These are phyloP conservation scores for Strigamia transsilvanica DNA, from an alignment of 2,888 invertebrate genomes.

Conservation along the genomic window DNA sequence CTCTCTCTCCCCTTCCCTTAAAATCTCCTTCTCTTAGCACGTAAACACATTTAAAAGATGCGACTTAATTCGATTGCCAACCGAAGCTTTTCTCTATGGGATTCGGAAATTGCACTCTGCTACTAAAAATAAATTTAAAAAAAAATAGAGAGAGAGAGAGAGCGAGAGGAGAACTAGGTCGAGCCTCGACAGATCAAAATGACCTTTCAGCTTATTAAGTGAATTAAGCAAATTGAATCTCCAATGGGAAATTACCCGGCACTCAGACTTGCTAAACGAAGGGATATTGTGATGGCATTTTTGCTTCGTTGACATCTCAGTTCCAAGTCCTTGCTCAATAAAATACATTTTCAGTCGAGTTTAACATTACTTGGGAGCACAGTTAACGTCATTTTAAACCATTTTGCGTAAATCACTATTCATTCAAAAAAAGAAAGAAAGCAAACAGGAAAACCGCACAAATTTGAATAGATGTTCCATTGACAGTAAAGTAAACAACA, in stretches of 20 bases:
- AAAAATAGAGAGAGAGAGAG: not conserved
- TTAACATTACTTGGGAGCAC: not conserved
- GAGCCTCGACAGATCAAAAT: conserved; percentile 6
- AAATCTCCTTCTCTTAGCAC: conserved; percentile 18
- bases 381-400: no score
- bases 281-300: conserved; percentile 23
- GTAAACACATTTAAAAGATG: conserved; percentile 40
- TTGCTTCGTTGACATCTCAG: conserved; percentile 1
- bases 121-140: not conserved
- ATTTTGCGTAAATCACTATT: no score
- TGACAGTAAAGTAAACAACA: no score
- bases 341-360: not conserved
- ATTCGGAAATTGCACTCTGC: not conserved
- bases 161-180: not conserved
- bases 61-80: conserved; percentile 23
- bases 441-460: no score
- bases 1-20: not conserved
- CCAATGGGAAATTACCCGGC: conserved; percentile 22
- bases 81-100: not conserved
- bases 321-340: not conserved
- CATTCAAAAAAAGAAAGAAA: no score
- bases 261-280: conserved; percentile 26
- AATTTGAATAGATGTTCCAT: no score
- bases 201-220: conserved; percentile 33
- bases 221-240: conserved; percentile 40